These are phyloP conservation scores for Agrochola lychnidis DNA, from an alignment of 2,888 invertebrate species.

Conservation along the genomic window DNA sequence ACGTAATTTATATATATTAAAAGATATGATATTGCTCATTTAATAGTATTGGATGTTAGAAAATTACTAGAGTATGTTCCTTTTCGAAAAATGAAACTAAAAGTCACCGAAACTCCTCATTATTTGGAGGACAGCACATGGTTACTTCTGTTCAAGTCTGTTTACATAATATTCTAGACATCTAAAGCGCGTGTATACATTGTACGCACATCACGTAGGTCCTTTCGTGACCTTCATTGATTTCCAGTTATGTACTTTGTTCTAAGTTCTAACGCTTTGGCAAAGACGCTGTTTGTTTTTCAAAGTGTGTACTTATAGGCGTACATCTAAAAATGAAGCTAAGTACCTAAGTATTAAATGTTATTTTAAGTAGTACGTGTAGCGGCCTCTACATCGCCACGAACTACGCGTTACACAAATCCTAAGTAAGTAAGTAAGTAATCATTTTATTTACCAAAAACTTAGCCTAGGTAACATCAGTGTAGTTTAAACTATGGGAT, in stretches of 20 bases:
- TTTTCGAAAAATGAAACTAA: too few relatives aligned
- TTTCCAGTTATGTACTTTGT: slow-evolving; percentile 21
- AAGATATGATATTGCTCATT: too few relatives aligned
- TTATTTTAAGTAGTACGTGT: too few relatives aligned
- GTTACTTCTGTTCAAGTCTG: neutral
- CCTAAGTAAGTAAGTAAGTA: too few relatives aligned
- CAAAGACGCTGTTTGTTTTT: slow-evolving; percentile 2
- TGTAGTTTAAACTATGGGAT: too few relatives aligned
- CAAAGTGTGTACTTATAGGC: slow-evolving; percentile 3
- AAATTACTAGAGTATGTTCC: too few relatives aligned
- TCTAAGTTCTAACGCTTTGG: slow-evolving; percentile 6
- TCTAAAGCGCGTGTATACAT: neutral
- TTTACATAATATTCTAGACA: neutral
- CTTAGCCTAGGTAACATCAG: too few relatives aligned
- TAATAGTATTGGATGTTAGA: too few relatives aligned
- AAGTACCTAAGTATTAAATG: neutral
- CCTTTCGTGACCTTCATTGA: slow-evolving; percentile 17
- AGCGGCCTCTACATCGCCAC: too few relatives aligned
- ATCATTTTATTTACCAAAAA: too few relatives aligned
- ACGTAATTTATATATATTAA: too few relatives aligned
- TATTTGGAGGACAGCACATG: neutral
- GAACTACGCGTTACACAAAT: too few relatives aligned
- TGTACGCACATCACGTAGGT: slow-evolving; percentile 35
- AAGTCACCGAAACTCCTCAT: neutral
- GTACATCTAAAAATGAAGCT: neutral